A percentile compares a stretch with the other conserved stretches of the same genome.
These are phyloP conservation scores for Aromia moschata DNA, from an alignment of 2,888 invertebrate species.

Conservation along the genomic window DNA sequence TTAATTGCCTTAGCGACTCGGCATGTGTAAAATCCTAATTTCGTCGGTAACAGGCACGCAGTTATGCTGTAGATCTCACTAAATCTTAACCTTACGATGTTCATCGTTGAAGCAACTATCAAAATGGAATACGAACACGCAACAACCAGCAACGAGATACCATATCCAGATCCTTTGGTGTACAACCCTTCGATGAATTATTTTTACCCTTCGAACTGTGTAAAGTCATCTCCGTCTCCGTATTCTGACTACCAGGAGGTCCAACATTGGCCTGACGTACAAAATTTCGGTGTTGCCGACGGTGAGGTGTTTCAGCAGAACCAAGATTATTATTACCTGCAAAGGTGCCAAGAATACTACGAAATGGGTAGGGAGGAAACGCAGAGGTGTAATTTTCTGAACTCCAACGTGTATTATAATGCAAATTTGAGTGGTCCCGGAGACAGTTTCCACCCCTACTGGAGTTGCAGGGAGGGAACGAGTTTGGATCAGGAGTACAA, in stretches of 20 bases:
- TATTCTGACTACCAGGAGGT: slow-evolving; percentile 26
- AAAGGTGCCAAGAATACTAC: slow-evolving; percentile 18
- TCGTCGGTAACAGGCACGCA: slow-evolving; percentile 25
- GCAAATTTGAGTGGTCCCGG: background rate
- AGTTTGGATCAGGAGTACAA: slow-evolving; percentile 12
- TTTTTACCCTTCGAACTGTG: slow-evolving; percentile 12
- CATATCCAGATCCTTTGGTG: background rate
- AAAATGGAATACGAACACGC: slow-evolving; percentile 31
- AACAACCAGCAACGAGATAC: slow-evolving; percentile 9
- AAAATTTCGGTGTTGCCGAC: slow-evolving; percentile 7
- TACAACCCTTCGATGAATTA: slow-evolving; percentile 20
- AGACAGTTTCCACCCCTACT: slow-evolving; percentile 12
- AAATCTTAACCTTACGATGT: slow-evolving; percentile 13
- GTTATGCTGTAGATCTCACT: slow-evolving; percentile 19
- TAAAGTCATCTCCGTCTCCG: slow-evolving; percentile 27
- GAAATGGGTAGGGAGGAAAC: background rate
- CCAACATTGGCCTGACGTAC: slow-evolving; percentile 7
- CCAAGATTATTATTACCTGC: slow-evolving; percentile 9
- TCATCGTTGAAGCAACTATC: slow-evolving; percentile 8
- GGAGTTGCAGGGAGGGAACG: slow-evolving; percentile 10
- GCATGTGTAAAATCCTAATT: slow-evolving; percentile 35
- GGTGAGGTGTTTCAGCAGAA: background rate
- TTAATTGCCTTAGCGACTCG: slow-evolving; percentile 46
- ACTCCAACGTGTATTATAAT: slow-evolving; percentile 1
- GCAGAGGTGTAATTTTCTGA: slow-evolving; percentile 11